phyloP scores from a whole-genome alignment of 2,888 invertebrate species.

The Pollenia amentaria region DNA sequence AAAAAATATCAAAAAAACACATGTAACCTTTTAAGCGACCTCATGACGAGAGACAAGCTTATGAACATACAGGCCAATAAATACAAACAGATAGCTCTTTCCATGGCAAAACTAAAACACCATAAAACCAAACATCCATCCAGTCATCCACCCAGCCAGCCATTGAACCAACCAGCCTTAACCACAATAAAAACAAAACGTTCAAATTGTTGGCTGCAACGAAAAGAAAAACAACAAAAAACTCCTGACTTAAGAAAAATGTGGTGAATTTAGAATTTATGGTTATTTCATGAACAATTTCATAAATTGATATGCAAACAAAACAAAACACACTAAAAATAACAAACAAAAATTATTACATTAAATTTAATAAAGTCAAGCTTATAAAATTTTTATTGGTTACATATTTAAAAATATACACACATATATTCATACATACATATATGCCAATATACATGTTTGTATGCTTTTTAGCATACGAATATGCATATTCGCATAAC shows the following conservation, averaged over 20 bases:
- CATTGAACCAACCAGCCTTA: constrained; percentile 24
- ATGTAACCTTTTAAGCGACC: constrained; percentile 71
- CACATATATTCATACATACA: background rate
- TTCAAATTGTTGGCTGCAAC: constrained; percentile 31
- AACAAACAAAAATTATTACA: constrained; percentile 2
- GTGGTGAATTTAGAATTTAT: constrained; percentile 77
- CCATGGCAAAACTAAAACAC: constrained; percentile 1
- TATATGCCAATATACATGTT: constrained; percentile 31
- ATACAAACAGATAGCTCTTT: constrained; percentile 53
- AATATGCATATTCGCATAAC: background rate
- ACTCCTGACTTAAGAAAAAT: constrained; percentile 53
- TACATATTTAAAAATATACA: background rate
- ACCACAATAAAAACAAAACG: constrained; percentile 43
- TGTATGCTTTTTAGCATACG: background rate
- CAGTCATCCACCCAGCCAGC: constrained; percentile 30
- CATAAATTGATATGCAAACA: constrained; percentile 77
- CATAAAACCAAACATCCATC: constrained; percentile 7
- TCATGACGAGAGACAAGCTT: constrained; percentile 70
- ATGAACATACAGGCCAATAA: constrained; percentile 69
- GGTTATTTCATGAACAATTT: constrained; percentile 79
- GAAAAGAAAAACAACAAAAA: constrained; percentile 21
- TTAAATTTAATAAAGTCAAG: constrained; percentile 21
- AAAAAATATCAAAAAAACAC: constrained; percentile 15
- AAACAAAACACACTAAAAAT: background rate
- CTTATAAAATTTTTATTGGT: constrained; percentile 43